phyloP scores from a whole-genome alignment of 2,797 vertebrate genomes.

The Hypotaenidia philippensis region DNA sequence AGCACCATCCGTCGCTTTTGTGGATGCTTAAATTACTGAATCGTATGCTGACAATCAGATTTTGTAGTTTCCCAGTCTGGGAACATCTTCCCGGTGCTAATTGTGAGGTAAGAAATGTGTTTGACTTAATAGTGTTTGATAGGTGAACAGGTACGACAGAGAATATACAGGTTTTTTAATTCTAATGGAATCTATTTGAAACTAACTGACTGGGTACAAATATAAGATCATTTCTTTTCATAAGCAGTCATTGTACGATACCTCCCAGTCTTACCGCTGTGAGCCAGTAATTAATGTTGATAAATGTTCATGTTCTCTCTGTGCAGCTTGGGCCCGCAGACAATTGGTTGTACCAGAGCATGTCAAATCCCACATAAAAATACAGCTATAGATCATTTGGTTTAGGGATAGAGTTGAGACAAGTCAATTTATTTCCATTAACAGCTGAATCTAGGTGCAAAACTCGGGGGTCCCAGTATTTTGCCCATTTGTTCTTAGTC shows the following conservation, averaged over 20 bases:
- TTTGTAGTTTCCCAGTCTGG: not conserved
- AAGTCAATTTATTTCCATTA: constrained; percentile 68
- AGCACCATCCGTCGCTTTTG: not conserved
- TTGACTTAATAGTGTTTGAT: not conserved
- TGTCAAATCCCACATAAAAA: constrained; percentile 61
- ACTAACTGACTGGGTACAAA: constrained; percentile 24
- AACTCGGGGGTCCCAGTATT: not conserved
- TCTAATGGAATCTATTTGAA: not conserved
- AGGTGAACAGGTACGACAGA: not conserved
- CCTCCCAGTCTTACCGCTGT: not conserved
- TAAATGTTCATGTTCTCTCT: constrained; percentile 55
- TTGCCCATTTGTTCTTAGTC: not conserved
- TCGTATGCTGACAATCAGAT: rapidly evolving
- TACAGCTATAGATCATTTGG: constrained; percentile 45
- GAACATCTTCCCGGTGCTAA: not conserved
- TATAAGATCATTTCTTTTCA: constrained; percentile 45
- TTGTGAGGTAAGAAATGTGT: not conserved
- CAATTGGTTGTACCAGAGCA: constrained; percentile 57
- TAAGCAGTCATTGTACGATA: not conserved
- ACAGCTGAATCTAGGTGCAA: not conserved
- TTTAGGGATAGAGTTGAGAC: constrained; percentile 54
- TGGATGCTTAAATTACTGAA: not conserved
- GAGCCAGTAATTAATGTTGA: constrained; percentile 65
- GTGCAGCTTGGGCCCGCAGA: constrained; percentile 45
- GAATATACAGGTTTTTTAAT: not conserved